These are phyloP conservation scores for Cataglyphis altisquamis DNA, from an alignment of 2,888 invertebrate genomes.

Conservation along the genomic window DNA sequence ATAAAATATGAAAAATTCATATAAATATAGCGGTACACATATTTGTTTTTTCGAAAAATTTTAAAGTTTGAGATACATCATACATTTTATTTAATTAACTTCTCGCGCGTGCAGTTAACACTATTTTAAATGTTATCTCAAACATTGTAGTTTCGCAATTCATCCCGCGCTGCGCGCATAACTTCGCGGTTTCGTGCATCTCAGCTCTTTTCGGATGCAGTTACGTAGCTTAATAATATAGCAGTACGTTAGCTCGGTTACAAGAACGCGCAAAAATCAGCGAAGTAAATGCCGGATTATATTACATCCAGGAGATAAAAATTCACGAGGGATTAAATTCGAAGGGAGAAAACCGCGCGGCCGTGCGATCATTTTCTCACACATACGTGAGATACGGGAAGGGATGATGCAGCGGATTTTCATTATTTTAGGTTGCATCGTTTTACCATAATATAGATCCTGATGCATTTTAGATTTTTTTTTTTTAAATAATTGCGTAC, in stretches of 20 bases:
- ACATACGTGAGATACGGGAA: background rate
- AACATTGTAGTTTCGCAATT: background rate
- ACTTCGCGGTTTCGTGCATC: background rate
- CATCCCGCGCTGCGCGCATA: background rate
- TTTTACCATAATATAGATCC: conserved; percentile 15
- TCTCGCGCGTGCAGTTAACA: background rate
- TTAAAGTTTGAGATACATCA: background rate
- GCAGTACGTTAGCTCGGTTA: conserved; percentile 34
- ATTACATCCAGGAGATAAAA: conserved; percentile 46
- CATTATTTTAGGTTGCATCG: conserved; percentile 24
- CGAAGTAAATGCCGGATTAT: conserved; percentile 56
- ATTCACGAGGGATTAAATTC: conserved; percentile 58
- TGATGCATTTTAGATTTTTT: background rate
- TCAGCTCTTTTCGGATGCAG: background rate
- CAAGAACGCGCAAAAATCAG: conserved; percentile 13
- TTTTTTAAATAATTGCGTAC: background rate
- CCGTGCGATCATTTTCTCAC: background rate
- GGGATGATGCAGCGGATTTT: conserved; percentile 13
- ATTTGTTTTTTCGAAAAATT: background rate
- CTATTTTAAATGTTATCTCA: background rate
- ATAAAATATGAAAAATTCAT: background rate
- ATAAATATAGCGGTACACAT: background rate
- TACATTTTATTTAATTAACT: background rate
- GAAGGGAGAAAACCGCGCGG: background rate
- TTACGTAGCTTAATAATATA: background rate